Evolutionary conservation across 1,140 invertebrate genomes (phyloP).

Genomic region (Heterodera carotae): DNA sequence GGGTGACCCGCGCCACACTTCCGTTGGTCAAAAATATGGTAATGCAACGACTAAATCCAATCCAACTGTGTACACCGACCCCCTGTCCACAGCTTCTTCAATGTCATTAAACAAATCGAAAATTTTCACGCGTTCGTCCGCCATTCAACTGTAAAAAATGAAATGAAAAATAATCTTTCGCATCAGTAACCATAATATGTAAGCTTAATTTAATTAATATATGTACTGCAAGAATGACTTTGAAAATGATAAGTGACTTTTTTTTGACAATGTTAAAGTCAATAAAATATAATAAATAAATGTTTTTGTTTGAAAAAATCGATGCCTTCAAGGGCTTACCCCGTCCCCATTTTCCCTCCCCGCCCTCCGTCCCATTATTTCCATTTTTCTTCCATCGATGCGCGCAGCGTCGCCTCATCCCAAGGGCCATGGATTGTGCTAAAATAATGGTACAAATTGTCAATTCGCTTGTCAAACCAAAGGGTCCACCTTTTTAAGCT

Average conservation of each 20-base stretch:
- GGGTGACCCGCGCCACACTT: too few relatives aligned
- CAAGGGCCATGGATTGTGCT: slow-evolving; percentile 89
- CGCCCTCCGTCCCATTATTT: too few relatives aligned
- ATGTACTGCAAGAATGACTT: too few relatives aligned
- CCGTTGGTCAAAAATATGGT: background rate
- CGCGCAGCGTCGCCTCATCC: slow-evolving; percentile 78
- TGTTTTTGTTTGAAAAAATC: too few relatives aligned
- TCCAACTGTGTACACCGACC: background rate
- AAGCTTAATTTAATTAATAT: too few relatives aligned
- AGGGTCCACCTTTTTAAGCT: slow-evolving; percentile 75
- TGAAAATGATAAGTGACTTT: too few relatives aligned
- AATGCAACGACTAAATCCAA: background rate
- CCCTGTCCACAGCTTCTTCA: background rate
- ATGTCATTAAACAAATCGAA: background rate
- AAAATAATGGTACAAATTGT: slow-evolving; percentile 45
- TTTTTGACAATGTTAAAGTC: too few relatives aligned
- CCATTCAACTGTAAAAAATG: background rate
- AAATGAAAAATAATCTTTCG: too few relatives aligned
- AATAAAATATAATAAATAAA: too few relatives aligned
- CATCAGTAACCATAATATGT: too few relatives aligned
- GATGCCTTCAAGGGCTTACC: too few relatives aligned
- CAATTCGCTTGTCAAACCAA: slow-evolving; percentile 30
- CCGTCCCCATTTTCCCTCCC: background rate
- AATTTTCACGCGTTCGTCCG: background rate
- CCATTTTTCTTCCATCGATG: slow-evolving; percentile 1